Evolutionary conservation across 2,888 invertebrate species (phyloP).

Genomic region (Tanypteryx hageni): DNA sequence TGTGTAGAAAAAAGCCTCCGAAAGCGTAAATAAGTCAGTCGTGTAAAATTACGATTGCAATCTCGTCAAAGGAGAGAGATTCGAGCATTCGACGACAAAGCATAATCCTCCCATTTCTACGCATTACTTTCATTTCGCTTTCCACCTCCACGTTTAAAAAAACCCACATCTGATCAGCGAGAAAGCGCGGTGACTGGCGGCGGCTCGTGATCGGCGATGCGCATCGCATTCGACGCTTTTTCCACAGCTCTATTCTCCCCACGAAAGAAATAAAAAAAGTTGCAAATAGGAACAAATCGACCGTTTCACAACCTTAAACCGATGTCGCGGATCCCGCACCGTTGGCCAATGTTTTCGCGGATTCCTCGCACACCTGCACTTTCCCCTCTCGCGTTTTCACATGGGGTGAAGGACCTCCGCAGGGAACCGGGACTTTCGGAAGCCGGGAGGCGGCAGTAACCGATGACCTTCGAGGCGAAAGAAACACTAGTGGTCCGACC

Average conservation of each 20-base stretch:
- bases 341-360: constrained; percentile 16
- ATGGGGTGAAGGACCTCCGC: constrained; percentile 2
- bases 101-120: neutral
- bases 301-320: neutral
- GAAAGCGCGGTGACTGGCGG: constrained; percentile 13
- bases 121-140: neutral
- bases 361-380: constrained; percentile 27
- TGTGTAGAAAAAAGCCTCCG: neutral
- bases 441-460: neutral
- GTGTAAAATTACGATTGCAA: neutral
- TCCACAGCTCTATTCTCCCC: neutral
- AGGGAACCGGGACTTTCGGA: neutral
- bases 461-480: constrained; percentile 21
- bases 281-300: constrained; percentile 16
- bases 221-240: neutral
- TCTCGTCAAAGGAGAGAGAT: neutral
- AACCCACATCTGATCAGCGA: neutral
- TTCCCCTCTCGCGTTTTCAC: neutral
- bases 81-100: neutral
- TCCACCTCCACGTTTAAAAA: neutral
- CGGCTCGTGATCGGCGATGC: constrained; percentile 6
- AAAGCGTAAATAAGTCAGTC: neutral
- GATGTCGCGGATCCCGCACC: neutral
- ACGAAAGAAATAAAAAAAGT: neutral
- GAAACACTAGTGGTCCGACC: neutral